These are phyloP conservation scores for Odontocolon sp. DNA, from an alignment of 2,888 invertebrate species.

Conservation along the genomic window DNA sequence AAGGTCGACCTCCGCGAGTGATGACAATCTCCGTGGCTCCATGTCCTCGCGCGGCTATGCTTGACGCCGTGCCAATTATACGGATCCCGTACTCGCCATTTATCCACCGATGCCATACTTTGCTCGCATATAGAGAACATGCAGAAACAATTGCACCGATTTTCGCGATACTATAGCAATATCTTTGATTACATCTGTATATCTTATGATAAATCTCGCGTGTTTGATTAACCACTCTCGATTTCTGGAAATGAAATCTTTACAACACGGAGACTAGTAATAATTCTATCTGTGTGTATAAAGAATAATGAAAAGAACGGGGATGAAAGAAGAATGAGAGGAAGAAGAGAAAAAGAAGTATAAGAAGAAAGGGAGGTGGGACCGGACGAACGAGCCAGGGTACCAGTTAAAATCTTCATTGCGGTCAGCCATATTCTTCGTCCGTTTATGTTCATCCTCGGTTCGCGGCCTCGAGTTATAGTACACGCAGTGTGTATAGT, in stretches of 20 bases:
- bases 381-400: constrained; percentile 67
- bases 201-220: not conserved
- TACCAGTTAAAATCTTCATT: constrained; percentile 79
- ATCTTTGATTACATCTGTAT: too few relatives aligned
- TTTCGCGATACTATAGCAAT: too few relatives aligned
- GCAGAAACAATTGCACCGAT: too few relatives aligned
- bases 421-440: constrained; percentile 78
- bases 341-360: constrained; percentile 40
- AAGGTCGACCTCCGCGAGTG: constrained; percentile 63
- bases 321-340: constrained; percentile 24
- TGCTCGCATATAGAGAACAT: constrained; percentile 3
- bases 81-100: constrained; percentile 60
- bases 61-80: constrained; percentile 66
- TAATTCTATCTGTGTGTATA: constrained; percentile 17
- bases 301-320: constrained; percentile 13
- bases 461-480: constrained; percentile 61
- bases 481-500: constrained; percentile 19
- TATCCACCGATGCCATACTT: constrained; percentile 59
- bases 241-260: not conserved
- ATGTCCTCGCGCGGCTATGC: constrained; percentile 41
- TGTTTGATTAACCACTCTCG: constrained; percentile 9
- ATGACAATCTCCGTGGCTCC: constrained; percentile 64
- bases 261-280: too few relatives aligned
- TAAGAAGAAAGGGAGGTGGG: constrained; percentile 59
- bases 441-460: constrained; percentile 64